These are phyloP conservation scores for Matsumyia berberina DNA, from an alignment of 2,888 invertebrate genomes.

Conservation along the genomic window DNA sequence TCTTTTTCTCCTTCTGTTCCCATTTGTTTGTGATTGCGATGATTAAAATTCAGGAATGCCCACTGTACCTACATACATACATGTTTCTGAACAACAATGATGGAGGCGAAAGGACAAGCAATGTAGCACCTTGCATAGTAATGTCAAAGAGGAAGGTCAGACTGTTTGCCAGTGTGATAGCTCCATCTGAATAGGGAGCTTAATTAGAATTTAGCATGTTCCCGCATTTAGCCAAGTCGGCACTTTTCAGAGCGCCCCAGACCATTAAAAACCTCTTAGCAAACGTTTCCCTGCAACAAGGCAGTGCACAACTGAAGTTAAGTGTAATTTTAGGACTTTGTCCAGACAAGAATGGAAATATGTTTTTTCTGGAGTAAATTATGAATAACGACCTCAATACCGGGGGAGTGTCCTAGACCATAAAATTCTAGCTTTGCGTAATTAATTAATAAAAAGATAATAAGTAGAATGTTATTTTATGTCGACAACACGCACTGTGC, in stretches of 20 bases:
- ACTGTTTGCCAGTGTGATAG: constrained; percentile 15
- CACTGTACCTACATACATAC: background rate
- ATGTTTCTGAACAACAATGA: background rate
- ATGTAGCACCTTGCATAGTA: constrained; percentile 43
- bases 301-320: background rate
- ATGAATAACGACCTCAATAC: constrained; percentile 65
- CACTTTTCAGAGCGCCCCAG: constrained; percentile 34
- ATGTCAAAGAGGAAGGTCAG: constrained; percentile 58
- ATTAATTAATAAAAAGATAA: constrained; percentile 55
- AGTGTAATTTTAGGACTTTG: background rate
- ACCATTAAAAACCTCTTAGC: constrained; percentile 59
- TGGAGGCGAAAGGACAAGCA: background rate
- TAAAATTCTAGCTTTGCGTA: constrained; percentile 26
- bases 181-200: constrained; percentile 28
- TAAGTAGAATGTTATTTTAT: constrained; percentile 40
- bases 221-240: background rate
- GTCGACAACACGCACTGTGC: background rate
- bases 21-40: constrained; percentile 7
- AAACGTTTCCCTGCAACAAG: constrained; percentile 22
- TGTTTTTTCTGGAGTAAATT: constrained; percentile 37
- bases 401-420: constrained; percentile 51
- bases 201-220: constrained; percentile 72
- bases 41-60: constrained; percentile 40
- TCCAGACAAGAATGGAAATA: constrained; percentile 29
- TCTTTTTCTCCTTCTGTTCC: background rate